These are phyloP conservation scores for Tetramorium simillimum DNA, from an alignment of 1,140 invertebrate genomes.

Conservation along the genomic window DNA sequence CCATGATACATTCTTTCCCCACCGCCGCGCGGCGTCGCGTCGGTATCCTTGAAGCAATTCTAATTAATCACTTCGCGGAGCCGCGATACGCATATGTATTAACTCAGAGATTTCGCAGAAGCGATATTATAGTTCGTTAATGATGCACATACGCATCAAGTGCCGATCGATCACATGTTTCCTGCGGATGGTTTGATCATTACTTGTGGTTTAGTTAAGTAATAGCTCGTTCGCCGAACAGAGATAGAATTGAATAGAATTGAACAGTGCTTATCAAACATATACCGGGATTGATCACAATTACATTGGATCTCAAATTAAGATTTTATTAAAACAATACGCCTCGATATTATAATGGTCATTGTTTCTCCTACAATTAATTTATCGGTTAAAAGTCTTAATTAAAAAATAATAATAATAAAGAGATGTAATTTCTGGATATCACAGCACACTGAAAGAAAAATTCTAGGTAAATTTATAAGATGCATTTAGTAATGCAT, in stretches of 20 bases:
- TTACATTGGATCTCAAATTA: neutral
- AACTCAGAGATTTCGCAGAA: slow-evolving; percentile 59
- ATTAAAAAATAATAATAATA: neutral
- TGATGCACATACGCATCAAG: slow-evolving; percentile 37
- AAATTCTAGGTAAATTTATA: no score
- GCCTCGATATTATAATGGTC: neutral
- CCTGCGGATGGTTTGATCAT: slow-evolving; percentile 24
- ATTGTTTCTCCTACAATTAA: neutral
- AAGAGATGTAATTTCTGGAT: neutral
- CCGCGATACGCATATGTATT: slow-evolving; percentile 48
- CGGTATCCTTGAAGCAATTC: slow-evolving; percentile 42
- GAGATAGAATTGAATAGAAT: slow-evolving; percentile 15
- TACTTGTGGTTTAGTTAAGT: slow-evolving; percentile 11
- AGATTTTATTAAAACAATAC: neutral
- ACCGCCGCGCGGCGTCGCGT: neutral
- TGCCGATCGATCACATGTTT: slow-evolving; percentile 33
- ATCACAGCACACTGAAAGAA: neutral
- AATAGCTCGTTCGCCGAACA: slow-evolving; percentile 11
- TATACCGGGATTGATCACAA: neutral
- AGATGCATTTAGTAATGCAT: no score
- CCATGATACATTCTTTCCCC: slow-evolving; percentile 25
- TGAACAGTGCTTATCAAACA: neutral
- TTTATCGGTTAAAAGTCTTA: neutral
- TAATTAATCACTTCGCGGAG: slow-evolving; percentile 64
- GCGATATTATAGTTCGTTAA: slow-evolving; percentile 52